phyloP scores from a whole-genome alignment of 2,113 vertebrate species.

The Cryptoleucopteryx plumbea region DNA sequence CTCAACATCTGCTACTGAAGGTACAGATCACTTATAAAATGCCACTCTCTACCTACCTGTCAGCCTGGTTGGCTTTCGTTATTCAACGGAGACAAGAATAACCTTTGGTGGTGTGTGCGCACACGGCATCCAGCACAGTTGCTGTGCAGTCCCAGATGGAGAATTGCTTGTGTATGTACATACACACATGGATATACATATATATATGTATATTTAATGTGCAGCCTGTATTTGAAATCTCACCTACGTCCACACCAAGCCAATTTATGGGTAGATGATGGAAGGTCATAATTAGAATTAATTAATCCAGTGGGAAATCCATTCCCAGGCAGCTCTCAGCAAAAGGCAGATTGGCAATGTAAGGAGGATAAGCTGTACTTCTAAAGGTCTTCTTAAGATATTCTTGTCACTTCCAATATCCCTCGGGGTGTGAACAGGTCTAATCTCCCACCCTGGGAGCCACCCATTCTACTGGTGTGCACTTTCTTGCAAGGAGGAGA shows the following conservation, averaged over 20 bases:
- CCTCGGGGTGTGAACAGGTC: background rate
- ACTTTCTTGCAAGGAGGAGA: background rate
- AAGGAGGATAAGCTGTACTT: constrained; percentile 36
- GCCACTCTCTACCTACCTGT: background rate
- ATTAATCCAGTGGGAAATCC: constrained; percentile 61
- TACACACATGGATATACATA: background rate
- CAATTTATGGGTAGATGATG: constrained; percentile 61
- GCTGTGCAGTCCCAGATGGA: background rate
- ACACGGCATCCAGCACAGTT: background rate
- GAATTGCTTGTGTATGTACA: background rate
- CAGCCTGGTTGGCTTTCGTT: background rate
- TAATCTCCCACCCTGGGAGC: background rate
- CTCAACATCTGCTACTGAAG: background rate
- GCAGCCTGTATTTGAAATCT: constrained; percentile 8
- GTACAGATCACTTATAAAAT: background rate
- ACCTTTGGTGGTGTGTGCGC: background rate
- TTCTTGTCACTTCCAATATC: constrained; percentile 39
- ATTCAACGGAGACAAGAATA: background rate
- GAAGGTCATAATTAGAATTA: constrained; percentile 64
- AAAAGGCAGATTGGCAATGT: constrained; percentile 14
- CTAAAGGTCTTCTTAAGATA: constrained; percentile 32
- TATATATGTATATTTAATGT: constrained; percentile 24
- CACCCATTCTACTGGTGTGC: background rate
- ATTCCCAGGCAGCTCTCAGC: constrained; percentile 34
- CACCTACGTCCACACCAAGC: constrained; percentile 33